Percentiles rank a stretch among this genome's conserved stretches.
Conservation (phyloP, 2,113 vertebrate species). For the Halichoerus grypus region DNA sequence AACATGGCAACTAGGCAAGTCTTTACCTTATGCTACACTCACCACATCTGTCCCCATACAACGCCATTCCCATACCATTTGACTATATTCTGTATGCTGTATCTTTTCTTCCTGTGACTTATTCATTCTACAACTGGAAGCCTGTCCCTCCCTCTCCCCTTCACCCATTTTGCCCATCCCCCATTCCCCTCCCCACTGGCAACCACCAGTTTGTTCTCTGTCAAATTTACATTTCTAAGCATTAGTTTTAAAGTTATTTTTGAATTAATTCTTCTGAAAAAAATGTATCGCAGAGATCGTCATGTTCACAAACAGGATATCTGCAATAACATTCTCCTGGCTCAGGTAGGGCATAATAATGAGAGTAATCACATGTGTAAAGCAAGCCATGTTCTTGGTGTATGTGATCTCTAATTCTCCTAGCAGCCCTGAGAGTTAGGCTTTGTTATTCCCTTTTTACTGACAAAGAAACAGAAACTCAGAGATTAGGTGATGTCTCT, state of each 20-base stretch:
- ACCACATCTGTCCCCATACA: not conserved
- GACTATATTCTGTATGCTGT: not conserved
- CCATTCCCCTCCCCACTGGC: not conserved
- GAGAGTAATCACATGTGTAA: not conserved
- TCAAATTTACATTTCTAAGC: not conserved
- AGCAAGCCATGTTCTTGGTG: not conserved
- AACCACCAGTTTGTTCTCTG: not conserved
- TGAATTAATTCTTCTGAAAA: conserved; percentile 37
- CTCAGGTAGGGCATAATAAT: not conserved
- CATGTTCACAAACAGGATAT: not conserved
- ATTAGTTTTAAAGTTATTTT: not conserved
- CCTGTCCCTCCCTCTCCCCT: not conserved
- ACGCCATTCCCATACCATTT: not conserved
- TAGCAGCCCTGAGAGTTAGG: not conserved
- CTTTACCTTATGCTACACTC: not conserved
- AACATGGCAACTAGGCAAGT: not conserved
- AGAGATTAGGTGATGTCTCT: not conserved
- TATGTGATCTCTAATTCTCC: not conserved
- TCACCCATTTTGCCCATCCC: not conserved
- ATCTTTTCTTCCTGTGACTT: not conserved
- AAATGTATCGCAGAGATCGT: not conserved
- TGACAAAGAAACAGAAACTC: conserved; percentile 29
- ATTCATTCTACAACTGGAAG: not conserved
- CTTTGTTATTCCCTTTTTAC: not conserved
- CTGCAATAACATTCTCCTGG: not conserved